A percentile compares a stretch with the other conserved stretches of the same genome.
phyloP scores from a whole-genome alignment of 2,888 invertebrate species.

The Zootermopsis nevadensis region DNA sequence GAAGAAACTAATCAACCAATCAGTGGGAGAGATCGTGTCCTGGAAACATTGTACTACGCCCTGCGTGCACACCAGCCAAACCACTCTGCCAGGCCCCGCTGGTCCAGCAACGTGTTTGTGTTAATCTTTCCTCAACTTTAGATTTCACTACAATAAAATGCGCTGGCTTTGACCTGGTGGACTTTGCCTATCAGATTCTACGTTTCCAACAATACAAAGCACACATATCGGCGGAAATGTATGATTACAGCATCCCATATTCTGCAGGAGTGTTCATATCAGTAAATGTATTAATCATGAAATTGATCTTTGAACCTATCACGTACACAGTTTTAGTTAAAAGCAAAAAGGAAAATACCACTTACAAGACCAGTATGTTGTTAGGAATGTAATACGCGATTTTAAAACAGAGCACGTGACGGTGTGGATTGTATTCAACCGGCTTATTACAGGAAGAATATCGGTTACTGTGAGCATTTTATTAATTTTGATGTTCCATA shows the following conservation, averaged over 20 bases:
- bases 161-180: background rate
- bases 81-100: background rate
- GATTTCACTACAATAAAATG: background rate
- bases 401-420: too few relatives aligned
- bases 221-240: background rate
- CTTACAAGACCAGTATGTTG: too few relatives aligned
- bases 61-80: background rate
- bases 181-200: background rate
- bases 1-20: slow-evolving; percentile 3
- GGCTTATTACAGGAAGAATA: too few relatives aligned
- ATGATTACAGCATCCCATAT: background rate
- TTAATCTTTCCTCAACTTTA: background rate
- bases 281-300: too few relatives aligned
- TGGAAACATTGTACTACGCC: background rate
- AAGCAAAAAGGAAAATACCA: too few relatives aligned
- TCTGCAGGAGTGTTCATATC: too few relatives aligned
- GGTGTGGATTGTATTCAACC: too few relatives aligned
- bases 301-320: too few relatives aligned
- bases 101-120: background rate
- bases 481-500: too few relatives aligned
- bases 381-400: too few relatives aligned
- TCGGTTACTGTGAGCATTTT: too few relatives aligned
- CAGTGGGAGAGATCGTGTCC: background rate
- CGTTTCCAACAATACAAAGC: background rate
- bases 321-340: too few relatives aligned